A percentile compares a stretch with the other conserved stretches of the same genome.
Evolutionary conservation across 2,113 vertebrate genomes (phyloP).

Genomic region (Malurus cyaneus): DNA sequence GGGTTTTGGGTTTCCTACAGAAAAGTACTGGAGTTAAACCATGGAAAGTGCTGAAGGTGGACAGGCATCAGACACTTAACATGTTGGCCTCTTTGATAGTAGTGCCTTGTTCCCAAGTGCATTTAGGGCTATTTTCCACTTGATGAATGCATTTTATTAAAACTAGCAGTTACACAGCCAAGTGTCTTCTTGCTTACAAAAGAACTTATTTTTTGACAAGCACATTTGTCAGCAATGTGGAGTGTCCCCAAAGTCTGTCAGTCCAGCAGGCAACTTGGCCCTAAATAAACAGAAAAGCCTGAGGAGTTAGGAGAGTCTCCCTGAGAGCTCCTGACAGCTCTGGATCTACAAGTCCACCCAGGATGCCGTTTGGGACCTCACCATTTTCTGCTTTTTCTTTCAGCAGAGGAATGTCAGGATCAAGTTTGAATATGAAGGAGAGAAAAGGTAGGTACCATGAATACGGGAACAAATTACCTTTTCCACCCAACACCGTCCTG

Average conservation of each 20-base stretch:
- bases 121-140: background rate
- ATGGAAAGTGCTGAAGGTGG: background rate
- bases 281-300: background rate
- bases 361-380: background rate
- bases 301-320: background rate
- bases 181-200: background rate
- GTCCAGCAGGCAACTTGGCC: background rate
- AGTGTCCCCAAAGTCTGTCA: background rate
- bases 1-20: background rate
- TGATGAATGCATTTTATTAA: background rate
- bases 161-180: background rate
- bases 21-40: background rate
- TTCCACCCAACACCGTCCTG: background rate
- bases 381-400: background rate
- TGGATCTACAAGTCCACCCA: background rate
- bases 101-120: background rate
- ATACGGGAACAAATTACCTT: background rate
- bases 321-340: background rate
- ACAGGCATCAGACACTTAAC: background rate
- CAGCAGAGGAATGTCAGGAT: slow-evolving; percentile 86
- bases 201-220: background rate
- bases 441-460: slow-evolving; percentile 81
- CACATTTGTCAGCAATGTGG: background rate
- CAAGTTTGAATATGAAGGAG: slow-evolving; percentile 93
- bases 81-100: background rate